Evolutionary conservation across 2,113 vertebrate species (phyloP), one percentile per base, ranked within the genome.

Genomic region (Oostethus manadensis): DNA sequence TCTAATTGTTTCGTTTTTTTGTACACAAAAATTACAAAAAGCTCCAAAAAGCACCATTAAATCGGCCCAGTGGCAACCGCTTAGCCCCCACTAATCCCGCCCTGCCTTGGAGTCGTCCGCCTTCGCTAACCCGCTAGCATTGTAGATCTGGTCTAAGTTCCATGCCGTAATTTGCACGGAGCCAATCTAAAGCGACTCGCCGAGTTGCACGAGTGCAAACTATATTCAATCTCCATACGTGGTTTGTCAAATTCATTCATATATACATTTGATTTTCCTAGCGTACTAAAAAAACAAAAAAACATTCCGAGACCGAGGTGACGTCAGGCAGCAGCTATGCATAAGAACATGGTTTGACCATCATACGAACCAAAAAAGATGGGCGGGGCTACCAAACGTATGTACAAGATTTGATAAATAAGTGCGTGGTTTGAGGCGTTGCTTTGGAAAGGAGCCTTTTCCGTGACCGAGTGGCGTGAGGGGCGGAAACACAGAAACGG

Each of bases 11-110:
- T 17, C 18, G 26, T 47, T 58, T 78, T 85, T 84, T 81, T 76
- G 81, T 81, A 88, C 85, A 89, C 79, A 88, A 82, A 86, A 87
- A 87, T 87, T 89, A 89, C 81, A 88, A 90, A 89, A 87, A 83
- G 79, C 87, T 88, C 78, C 80, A 88, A 90, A 89, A 90, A 90
- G 89, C 90, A 91, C 90, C 89, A 89, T 89, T 85, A 86, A 89
- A 90, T 89, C 86, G 87, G 88, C 87, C 22, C 87, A 84, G 86
- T 58, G 76, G 87, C 79, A 77, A 84, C 86, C 66, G 8, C n/a
- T 48, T 22, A 13, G 23, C 14, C 21, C 23, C 22, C n/a, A n/a
- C n/a, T n/a, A n/a, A n/a, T n/a, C n/a, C n/a, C 22, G 4, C 29
- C 29, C 29, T 8, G 68, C 71, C 54, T 58, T 74, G 3, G 57